These are phyloP conservation scores for Bombus sibiricus DNA, from an alignment of 1,140 invertebrate genomes.

Conservation along the genomic window DNA sequence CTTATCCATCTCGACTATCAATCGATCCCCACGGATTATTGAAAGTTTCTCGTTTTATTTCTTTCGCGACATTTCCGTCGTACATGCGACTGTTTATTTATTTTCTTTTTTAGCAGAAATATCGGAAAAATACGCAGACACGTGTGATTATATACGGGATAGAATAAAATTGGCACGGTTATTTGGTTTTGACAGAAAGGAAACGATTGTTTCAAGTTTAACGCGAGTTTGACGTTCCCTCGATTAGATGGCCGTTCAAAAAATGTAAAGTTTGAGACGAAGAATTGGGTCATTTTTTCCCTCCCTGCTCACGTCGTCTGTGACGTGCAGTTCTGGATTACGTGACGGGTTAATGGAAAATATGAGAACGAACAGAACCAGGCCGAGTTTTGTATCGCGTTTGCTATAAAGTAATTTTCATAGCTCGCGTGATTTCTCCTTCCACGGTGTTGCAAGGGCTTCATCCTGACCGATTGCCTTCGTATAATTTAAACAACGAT, in stretches of 20 bases:
- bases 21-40: no score
- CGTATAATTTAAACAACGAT: constrained; percentile 6
- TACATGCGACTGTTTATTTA: no score
- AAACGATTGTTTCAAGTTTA: neutral
- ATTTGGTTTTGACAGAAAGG: no score
- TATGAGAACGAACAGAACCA: constrained; percentile 8
- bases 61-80: no score
- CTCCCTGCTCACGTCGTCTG: neutral
- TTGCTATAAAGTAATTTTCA: constrained; percentile 1
- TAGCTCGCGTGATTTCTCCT: neutral
- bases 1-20: no score
- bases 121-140: no score
- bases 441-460: neutral
- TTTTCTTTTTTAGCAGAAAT: no score
- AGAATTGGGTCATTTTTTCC: constrained; percentile 11
- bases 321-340: neutral
- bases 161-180: no score
- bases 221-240: neutral
- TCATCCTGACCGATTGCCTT: neutral
- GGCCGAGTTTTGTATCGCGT: constrained; percentile 5
- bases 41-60: no score
- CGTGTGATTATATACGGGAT: no score
- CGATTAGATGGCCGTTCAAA: neutral
- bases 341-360: constrained; percentile 27
- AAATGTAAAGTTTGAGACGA: neutral